Evolutionary conservation across 2,797 vertebrate species (phyloP), one percentile per base, ranked within the genome.

Genomic region (Megalops cyprinoides): DNA sequence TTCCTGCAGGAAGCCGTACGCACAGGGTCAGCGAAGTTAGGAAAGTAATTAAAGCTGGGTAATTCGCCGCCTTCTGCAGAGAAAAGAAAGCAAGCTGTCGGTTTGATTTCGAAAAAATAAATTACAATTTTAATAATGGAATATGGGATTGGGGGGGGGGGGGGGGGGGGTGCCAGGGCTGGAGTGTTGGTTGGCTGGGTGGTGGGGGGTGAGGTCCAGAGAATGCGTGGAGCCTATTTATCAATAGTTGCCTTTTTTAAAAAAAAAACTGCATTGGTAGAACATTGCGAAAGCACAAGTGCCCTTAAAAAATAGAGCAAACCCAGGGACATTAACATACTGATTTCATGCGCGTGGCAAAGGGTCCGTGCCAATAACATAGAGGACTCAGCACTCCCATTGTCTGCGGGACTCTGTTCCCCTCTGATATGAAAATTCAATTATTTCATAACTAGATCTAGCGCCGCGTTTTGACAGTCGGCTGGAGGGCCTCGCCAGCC

Each of bases 401-500:
- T 99, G 98, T 99, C 97, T 99, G 97, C 95, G 94, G 96, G 96
- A 98, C 97, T 98, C 98, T 99, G 98, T 96, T 96, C 96, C 87
- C 92, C 97, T 99, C 97, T 98, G 98, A 99, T 99, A 99, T 99
- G 98, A 99, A 99, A 99, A 99, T 99, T 99, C 98, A 99, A 99
- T 99, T 99, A 99, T 99, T 99, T 99, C 98, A 97, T 97, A 97
- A 98, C 95, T 95, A 97, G 98, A 96, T 95, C 93, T 97, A 96
- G 96, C 96, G 95, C 96, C 96, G 96, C 96, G 96, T 98, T 97
- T 96, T 98, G 98, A 98, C 98, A 98, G 97, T 97, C 95, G 93
- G 95, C 96, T 95, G 94, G 91, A 95, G 96, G 94, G 95, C 88
- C 88, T 94, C 95, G 96, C 97, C 95, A 96, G 96, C 96, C 95